phyloP scores from a whole-genome alignment of 2,113 vertebrate genomes.

The Nycticebus coucang region DNA sequence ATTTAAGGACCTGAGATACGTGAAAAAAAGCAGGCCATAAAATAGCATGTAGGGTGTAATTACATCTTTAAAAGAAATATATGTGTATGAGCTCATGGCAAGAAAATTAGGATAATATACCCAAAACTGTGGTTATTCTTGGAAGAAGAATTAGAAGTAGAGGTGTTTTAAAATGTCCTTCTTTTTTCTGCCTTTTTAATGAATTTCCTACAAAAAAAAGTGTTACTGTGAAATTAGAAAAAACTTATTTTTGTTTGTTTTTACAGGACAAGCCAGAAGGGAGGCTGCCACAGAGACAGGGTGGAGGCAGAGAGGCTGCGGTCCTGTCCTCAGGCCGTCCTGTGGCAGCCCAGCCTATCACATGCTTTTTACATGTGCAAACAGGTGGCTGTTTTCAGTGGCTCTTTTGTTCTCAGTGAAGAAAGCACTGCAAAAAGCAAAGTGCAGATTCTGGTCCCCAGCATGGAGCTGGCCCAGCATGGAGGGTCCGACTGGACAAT shows the following conservation, averaged over 20 bases:
- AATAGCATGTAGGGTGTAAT: not conserved
- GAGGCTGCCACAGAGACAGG: fast-evolving
- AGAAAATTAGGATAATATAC: not conserved
- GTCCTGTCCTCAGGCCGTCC: fast-evolving
- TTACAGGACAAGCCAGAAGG: not conserved
- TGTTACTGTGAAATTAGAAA: not conserved
- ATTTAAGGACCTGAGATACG: not conserved
- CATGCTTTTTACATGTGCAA: not conserved
- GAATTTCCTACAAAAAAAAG: not conserved
- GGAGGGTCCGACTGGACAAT: fast-evolving
- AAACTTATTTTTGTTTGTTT: not conserved
- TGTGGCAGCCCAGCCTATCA: not conserved
- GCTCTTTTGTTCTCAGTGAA: not conserved
- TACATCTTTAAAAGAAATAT: not conserved
- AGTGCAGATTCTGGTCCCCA: not conserved
- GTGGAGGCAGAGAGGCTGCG: too few species aligned
- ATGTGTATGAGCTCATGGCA: not conserved
- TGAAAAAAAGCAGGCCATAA: not conserved
- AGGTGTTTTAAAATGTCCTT: not conserved
- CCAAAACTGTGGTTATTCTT: not conserved
- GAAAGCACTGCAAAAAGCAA: not conserved
- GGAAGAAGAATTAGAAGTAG: not conserved
- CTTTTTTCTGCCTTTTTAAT: not conserved
- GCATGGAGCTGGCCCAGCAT: not conserved
- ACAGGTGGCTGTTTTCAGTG: not conserved